Evolutionary conservation across 2,797 vertebrate genomes (phyloP).

Genomic region (Propithecus deckenii): DNA sequence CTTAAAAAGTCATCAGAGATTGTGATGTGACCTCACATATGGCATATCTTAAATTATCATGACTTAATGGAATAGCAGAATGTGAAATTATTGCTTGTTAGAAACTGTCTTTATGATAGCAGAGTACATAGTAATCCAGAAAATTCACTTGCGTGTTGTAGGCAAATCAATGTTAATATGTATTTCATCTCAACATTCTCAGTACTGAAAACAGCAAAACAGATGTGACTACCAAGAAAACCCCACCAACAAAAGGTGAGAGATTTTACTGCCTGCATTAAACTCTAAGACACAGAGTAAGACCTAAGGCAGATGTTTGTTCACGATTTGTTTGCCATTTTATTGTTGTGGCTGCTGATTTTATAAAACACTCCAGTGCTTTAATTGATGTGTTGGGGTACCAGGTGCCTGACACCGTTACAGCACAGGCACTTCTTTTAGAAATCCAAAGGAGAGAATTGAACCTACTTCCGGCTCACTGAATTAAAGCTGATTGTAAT

Average conservation of each 20-base stretch:
- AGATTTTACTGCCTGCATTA: background rate
- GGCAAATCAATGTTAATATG: background rate
- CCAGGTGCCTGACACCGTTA: background rate
- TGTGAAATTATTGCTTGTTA: background rate
- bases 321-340: background rate
- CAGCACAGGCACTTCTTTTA: background rate
- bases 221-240: background rate
- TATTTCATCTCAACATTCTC: background rate
- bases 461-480: background rate
- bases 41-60: background rate
- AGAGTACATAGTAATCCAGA: background rate
- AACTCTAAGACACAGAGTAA: background rate
- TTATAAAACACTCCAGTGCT: background rate
- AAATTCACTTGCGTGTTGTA: background rate
- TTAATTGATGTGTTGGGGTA: background rate
- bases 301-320: background rate
- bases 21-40: background rate
- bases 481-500: background rate
- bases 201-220: background rate
- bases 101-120: background rate
- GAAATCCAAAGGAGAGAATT: slow-evolving; percentile 12
- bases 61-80: background rate
- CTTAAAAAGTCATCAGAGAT: background rate
- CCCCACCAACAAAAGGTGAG: background rate
- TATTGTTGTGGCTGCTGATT: background rate